phyloP scores from a whole-genome alignment of 2,888 invertebrate genomes.

The Ichneumoninae sp. region DNA sequence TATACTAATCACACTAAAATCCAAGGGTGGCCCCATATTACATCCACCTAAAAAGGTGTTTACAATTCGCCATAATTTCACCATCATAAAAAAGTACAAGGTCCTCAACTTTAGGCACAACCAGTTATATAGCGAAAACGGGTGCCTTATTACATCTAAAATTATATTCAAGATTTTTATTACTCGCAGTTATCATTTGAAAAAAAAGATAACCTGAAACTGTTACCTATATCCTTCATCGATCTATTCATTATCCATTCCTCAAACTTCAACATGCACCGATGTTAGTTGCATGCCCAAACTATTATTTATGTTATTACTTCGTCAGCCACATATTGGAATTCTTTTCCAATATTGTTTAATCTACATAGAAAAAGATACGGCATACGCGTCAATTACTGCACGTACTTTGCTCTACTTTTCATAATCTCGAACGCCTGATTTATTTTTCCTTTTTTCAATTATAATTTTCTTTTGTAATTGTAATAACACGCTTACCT shows the following conservation, averaged over 20 bases:
- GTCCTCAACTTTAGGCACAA: neutral
- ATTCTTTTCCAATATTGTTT: conserved; percentile 33
- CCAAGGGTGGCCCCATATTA: conserved; percentile 65
- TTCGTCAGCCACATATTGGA: neutral
- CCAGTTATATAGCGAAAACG: too few species aligned
- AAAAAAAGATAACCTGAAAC: conserved; percentile 16
- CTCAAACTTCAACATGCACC: conserved; percentile 32
- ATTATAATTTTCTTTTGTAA: neutral
- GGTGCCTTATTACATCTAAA: neutral
- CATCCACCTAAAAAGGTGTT: conserved; percentile 38
- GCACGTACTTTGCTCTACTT: conserved; percentile 53
- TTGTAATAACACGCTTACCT: conserved; percentile 60
- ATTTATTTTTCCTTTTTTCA: neutral
- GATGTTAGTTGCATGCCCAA: conserved; percentile 37
- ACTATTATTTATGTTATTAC: conserved; percentile 15
- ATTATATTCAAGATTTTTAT: neutral
- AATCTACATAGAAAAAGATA: neutral
- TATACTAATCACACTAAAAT: conserved; percentile 73
- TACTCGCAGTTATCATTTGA: neutral
- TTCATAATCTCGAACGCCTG: conserved; percentile 50
- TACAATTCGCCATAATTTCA: conserved; percentile 33
- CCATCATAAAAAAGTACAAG: conserved; percentile 26
- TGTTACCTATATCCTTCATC: conserved; percentile 12
- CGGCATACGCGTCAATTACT: conserved; percentile 40
- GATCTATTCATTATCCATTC: conserved; percentile 7